phyloP scores from a whole-genome alignment of 2,888 invertebrate species.

The Catotricha subobsoleta region DNA sequence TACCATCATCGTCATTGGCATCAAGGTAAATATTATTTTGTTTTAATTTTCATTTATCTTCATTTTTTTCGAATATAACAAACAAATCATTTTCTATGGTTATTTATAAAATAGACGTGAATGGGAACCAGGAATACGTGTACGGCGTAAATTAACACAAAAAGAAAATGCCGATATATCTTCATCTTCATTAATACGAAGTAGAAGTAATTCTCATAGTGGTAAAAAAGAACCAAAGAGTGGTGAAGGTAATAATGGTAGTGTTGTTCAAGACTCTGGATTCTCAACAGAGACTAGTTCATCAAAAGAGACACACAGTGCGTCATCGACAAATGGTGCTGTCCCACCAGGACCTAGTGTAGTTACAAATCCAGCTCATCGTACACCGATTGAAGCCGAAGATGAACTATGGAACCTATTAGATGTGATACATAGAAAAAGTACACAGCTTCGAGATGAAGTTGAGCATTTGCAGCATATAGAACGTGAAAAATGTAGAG shows the following conservation, averaged over 20 bases:
- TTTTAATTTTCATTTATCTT: neutral
- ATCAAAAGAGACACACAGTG: slow-evolving; percentile 59
- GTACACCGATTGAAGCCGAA: slow-evolving; percentile 36
- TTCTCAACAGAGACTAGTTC: slow-evolving; percentile 80
- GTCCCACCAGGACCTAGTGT: slow-evolving; percentile 23
- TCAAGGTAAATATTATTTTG: slow-evolving; percentile 17
- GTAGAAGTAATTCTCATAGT: slow-evolving; percentile 44
- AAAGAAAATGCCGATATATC: slow-evolving; percentile 18
- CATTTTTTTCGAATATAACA: neutral
- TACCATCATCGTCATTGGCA: slow-evolving; percentile 27
- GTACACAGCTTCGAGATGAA: slow-evolving; percentile 50
- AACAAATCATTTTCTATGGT: neutral
- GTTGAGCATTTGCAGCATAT: slow-evolving; percentile 42
- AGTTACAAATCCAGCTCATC: slow-evolving; percentile 2
- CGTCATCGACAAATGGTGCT: slow-evolving; percentile 43
- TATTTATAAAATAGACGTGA: slow-evolving; percentile 32
- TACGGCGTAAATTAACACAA: slow-evolving; percentile 40
- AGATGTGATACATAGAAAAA: slow-evolving; percentile 69
- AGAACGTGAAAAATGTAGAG: slow-evolving; percentile 14
- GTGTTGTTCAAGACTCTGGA: slow-evolving; percentile 64
- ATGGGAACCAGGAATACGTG: slow-evolving; percentile 68
- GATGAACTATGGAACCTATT: slow-evolving; percentile 73
- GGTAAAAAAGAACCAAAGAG: slow-evolving; percentile 43
- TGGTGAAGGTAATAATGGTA: slow-evolving; percentile 35
- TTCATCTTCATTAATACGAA: slow-evolving; percentile 34